A percentile compares a stretch with the other conserved stretches of the same genome.
phyloP scores from a whole-genome alignment of 2,888 invertebrate species.

The Diplolepis rosae region DNA sequence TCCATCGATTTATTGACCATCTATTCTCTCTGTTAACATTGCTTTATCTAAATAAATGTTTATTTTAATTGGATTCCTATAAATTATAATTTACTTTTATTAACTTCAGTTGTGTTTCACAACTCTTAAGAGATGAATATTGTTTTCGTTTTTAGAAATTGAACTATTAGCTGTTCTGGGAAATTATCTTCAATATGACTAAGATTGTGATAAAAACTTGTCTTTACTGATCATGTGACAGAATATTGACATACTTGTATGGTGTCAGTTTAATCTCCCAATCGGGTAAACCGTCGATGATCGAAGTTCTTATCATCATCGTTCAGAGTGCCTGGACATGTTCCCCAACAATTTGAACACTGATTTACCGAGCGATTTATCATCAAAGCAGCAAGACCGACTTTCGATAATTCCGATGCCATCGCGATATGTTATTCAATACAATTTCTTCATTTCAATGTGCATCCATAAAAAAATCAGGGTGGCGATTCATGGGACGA shows the following conservation, averaged over 20 bases:
- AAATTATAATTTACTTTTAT: too few species aligned
- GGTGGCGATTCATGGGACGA: too few species aligned
- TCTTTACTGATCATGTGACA: background rate
- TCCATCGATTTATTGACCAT: too few species aligned
- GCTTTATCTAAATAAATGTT: too few species aligned
- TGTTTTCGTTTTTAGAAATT: too few species aligned
- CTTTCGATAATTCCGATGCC: constrained; percentile 21
- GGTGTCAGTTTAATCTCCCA: background rate
- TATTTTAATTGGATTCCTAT: too few species aligned
- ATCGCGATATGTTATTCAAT: background rate
- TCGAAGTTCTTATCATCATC: constrained; percentile 23
- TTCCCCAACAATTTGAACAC: constrained; percentile 63
- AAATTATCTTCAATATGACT: background rate
- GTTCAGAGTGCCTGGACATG: constrained; percentile 57
- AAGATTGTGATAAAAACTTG: background rate
- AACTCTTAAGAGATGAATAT: too few species aligned
- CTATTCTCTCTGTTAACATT: too few species aligned
- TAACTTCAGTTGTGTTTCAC: too few species aligned
- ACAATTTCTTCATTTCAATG: background rate
- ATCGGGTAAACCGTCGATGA: too few species aligned
- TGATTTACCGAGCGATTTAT: constrained; percentile 62
- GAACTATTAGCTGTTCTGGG: background rate
- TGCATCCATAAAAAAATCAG: too few species aligned
- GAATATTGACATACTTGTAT: constrained; percentile 3
- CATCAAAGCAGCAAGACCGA: constrained; percentile 65